Evolutionary conservation across 2,797 vertebrate species (phyloP), one percentile per base, ranked within the genome.

Genomic region (Enteromius thamalakanensis): DNA sequence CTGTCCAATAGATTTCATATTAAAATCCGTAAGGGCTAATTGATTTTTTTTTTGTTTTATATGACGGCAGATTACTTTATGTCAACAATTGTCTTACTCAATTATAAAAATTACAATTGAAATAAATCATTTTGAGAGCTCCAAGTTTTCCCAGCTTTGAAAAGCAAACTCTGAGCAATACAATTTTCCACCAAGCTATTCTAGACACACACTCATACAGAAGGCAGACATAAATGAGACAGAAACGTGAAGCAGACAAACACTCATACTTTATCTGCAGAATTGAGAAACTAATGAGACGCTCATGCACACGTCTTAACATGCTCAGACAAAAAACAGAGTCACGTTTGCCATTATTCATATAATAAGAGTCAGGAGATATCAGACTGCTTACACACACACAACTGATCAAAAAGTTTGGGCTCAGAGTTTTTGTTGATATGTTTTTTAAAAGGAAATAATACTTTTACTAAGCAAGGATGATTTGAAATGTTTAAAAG

Each of bases 161-260:
- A 64, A 81, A 67, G 12, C 4, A 29, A 32, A 17, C 55, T 26
- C 64, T 68, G 29, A 37, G 45, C 77, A 79, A 67, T 37, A 2
- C n/a, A 53, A 10, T 51, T 51, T 68, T 64, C 26, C 53, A 12
- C 1, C 6, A 29, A 51, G 49, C 19, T n/a, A 64, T 47, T 77
- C 53, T 77, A 77, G 55, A 62, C 75, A 77, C 55, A 45, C 37
- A 45, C 55, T 76, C 37, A 76, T 62, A 42, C 1, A 29, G 14
- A 45, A 76, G 26, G 45, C 40, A 47, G 23, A 23, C 34, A 42
- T 45, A 29, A 58, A 23, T 53, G 12, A 55, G 72, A 19, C 26
- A 32, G 15, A 77, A 64, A 26, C 0, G 6, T 21, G 11, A 47
- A n/a, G 51, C 68, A 45, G 58, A 64, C 75, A 14, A 62, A 77